Conservation (phyloP, 2,113 vertebrate genomes). For the Datnioides undecimradiatus region DNA sequence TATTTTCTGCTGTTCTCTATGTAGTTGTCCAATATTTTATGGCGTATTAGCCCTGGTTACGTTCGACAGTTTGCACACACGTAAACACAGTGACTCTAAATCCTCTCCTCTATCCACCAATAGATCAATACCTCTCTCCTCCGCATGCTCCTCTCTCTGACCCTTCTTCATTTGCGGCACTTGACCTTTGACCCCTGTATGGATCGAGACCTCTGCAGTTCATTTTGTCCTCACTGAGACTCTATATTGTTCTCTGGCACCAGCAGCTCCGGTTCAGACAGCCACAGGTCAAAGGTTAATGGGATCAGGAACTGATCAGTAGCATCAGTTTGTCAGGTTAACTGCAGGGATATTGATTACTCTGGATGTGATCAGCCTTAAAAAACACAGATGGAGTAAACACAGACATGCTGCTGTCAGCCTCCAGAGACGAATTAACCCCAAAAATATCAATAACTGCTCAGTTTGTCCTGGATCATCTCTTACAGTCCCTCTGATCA, state of each 20-base stretch:
- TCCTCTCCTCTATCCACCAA: background rate
- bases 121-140: background rate
- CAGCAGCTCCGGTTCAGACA: background rate
- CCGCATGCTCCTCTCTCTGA: background rate
- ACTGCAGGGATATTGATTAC: conserved; percentile 7
- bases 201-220: conserved; percentile 26
- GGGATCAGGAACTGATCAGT: conserved; percentile 22
- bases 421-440: conserved; percentile 1
- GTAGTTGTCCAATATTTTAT: too few relatives aligned
- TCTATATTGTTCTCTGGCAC: background rate
- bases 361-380: background rate
- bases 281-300: conserved; percentile 31
- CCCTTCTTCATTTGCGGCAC: conserved; percentile 8
- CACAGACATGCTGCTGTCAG: background rate
- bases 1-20: background rate
- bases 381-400: conserved; percentile 3
- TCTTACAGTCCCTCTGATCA: background rate
- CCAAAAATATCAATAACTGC: background rate
- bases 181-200: conserved; percentile 45
- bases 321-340: conserved; percentile 23
- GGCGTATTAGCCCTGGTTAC: too few relatives aligned
- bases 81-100: background rate
- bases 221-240: background rate
- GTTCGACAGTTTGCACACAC: too few relatives aligned
- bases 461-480: conserved; percentile 1